These are phyloP conservation scores for Cryptotis parvus DNA, from an alignment of 2,113 vertebrate species.

Conservation along the genomic window DNA sequence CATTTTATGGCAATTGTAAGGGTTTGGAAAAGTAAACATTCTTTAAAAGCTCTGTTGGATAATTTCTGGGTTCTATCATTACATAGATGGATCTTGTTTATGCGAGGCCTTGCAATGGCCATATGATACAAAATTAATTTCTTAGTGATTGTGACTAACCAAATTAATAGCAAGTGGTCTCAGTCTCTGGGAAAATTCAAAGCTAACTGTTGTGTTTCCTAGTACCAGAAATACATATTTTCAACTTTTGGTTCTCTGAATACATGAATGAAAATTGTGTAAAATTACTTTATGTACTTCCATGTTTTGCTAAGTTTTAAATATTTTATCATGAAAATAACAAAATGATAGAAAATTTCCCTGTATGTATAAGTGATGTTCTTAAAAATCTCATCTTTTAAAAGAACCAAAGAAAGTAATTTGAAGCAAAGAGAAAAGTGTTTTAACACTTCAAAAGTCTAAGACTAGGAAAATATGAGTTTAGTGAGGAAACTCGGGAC, in stretches of 20 bases:
- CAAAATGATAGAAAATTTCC: slow-evolving; percentile 10
- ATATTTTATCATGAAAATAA: neutral
- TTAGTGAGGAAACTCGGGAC: slow-evolving; percentile 3
- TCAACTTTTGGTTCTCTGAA: neutral
- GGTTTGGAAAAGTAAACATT: neutral
- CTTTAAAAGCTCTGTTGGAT: neutral
- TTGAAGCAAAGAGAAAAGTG: neutral
- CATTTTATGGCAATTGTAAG: slow-evolving; percentile 13
- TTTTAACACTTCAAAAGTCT: neutral
- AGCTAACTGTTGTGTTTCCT: neutral
- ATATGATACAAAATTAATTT: slow-evolving; percentile 22
- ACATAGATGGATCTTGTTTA: neutral
- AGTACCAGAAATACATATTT: neutral
- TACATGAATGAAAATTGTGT: neutral
- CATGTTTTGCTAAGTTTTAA: slow-evolving; percentile 41
- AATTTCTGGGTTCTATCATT: neutral
- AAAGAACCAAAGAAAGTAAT: neutral
- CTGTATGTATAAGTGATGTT: neutral
- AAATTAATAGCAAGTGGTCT: neutral
- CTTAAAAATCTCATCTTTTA: slow-evolving; percentile 9
- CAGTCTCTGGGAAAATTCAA: neutral
- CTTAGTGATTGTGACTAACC: slow-evolving; percentile 5
- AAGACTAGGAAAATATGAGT: neutral
- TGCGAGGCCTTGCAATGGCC: neutral
- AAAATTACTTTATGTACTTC: neutral